Percentiles rank a stretch among this genome's conserved stretches.
Evolutionary conservation across 2,888 invertebrate genomes (phyloP).

Genomic region (Trissolcus japonicus): DNA sequence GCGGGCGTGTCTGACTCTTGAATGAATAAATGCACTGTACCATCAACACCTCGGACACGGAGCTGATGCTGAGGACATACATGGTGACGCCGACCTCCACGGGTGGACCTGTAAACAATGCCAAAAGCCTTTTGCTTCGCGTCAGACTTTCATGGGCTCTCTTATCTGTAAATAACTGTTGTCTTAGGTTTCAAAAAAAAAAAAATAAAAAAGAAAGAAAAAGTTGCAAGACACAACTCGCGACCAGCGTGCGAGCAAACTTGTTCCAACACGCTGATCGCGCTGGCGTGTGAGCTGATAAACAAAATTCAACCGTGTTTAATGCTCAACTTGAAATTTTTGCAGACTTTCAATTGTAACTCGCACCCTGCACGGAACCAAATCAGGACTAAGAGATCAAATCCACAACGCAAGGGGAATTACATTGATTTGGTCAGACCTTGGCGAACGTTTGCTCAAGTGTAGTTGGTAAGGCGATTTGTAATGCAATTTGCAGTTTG

Average conservation of each 20-base stretch:
- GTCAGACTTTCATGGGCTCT: conserved; percentile 62
- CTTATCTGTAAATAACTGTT: conserved; percentile 36
- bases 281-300: conserved; percentile 6
- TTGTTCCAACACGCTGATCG: conserved; percentile 22
- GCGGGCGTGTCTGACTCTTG: conserved; percentile 61
- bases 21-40: conserved; percentile 79
- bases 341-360: conserved; percentile 23
- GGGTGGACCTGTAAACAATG: conserved; percentile 91
- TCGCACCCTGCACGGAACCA: conserved; percentile 76
- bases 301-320: conserved; percentile 7
- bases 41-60: conserved; percentile 99
- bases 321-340: conserved; percentile 22
- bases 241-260: too few relatives aligned
- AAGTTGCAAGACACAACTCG: too few relatives aligned
- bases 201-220: too few relatives aligned
- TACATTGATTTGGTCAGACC: conserved; percentile 39
- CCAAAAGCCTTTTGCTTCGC: conserved; percentile 69
- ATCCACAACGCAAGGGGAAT: conserved; percentile 18
- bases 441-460: conserved; percentile 8
- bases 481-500: conserved; percentile 6
- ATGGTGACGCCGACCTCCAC: conserved; percentile 98
- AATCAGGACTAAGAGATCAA: conserved; percentile 67
- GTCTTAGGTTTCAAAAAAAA: too few relatives aligned
- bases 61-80: conserved; percentile 98
- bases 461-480: conserved; percentile 10